Conservation (phyloP, 2,888 invertebrate species). For the Muscina levida region DNA sequence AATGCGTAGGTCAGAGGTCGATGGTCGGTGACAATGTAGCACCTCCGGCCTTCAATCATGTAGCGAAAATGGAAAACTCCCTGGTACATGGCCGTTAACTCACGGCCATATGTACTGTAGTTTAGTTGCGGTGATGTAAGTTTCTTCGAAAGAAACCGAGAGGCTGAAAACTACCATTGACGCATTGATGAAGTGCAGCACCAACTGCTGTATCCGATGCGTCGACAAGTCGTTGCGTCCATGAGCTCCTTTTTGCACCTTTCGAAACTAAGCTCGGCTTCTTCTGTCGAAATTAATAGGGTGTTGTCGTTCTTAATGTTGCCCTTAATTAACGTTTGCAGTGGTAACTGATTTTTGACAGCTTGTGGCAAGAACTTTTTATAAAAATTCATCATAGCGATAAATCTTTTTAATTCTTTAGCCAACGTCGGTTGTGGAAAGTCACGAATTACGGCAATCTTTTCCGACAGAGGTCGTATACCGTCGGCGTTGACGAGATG, state of each 20-base stretch:
- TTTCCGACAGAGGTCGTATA: slow-evolving; percentile 52
- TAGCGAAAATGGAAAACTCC: too few relatives aligned
- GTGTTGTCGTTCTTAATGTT: too few relatives aligned
- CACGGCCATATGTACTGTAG: slow-evolving; percentile 52
- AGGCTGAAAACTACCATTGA: slow-evolving; percentile 19
- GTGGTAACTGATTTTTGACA: slow-evolving; percentile 10
- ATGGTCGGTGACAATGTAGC: slow-evolving; percentile 42
- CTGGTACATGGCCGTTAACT: slow-evolving; percentile 46
- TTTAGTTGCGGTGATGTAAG: slow-evolving; percentile 40
- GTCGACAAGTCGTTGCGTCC: slow-evolving; percentile 32
- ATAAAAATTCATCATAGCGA: slow-evolving; percentile 19
- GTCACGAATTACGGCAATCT: slow-evolving; percentile 39
- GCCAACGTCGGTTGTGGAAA: background rate
- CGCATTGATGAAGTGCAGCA: slow-evolving; percentile 34
- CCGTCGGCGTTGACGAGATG: slow-evolving; percentile 60
- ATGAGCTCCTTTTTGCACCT: slow-evolving; percentile 31
- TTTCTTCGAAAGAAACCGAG: slow-evolving; percentile 43
- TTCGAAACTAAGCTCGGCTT: slow-evolving; percentile 46
- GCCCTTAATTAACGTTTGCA: too few relatives aligned
- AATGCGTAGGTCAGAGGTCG: too few relatives aligned
- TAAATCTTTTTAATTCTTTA: slow-evolving; percentile 53
- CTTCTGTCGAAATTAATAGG: slow-evolving; percentile 31
- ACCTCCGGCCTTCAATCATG: slow-evolving; percentile 47
- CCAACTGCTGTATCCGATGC: slow-evolving; percentile 44
- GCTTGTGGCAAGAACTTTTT: slow-evolving; percentile 20